Evolutionary conservation across 2,113 vertebrate genomes (phyloP), one percentile per base, ranked within the genome.

Genomic region (Aleadryas rufinucha): DNA sequence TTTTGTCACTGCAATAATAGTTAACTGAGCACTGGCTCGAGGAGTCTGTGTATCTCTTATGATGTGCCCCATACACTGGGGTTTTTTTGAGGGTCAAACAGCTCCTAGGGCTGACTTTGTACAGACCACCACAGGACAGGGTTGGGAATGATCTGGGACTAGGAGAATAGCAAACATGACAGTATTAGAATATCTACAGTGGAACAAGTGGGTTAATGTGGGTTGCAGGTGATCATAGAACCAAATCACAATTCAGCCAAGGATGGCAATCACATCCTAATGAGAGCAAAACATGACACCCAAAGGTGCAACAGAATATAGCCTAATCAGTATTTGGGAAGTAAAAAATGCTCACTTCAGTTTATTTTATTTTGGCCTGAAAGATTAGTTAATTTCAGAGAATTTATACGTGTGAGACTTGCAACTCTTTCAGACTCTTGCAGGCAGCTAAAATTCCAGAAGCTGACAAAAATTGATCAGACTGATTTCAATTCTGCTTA

Each of bases 401-500:
- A 82, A 81, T 70, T 71, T 44, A 56, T 19, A 44, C 10, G 54
- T 30, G 31, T 16, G 26, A 89, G 27, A 75, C 30, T 64, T 70
- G 71, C 23, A 70, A 33, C 8, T 28, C 66, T 41, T 37, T 88
- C 64, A 80, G 69, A 72, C 28, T 68, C 37, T 60, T 54, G 49
- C 37, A 89, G 39, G 35, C 45, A 91, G 59, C 37, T 89, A 57
- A 70, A 90, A 91, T 75, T 95, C 56, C 69, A 72, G 68, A 82
- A 86, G 59, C 30, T 59, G 65, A 64, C 26, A 94, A 81, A 93
- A 95, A 52, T 30, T 20, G 15, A 87, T 77, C 84, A 89, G 54
- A 91, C 31, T 52, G 16, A 83, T 82, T 93, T 84, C 50, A 53
- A 88, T 63, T 85, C 77, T 72, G 97, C 99, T 95, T 98, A 99